Evolutionary conservation across 92 coral and sea anemone genomes (phyloP).

Genomic region (Epizoanthus fatuus): DNA sequence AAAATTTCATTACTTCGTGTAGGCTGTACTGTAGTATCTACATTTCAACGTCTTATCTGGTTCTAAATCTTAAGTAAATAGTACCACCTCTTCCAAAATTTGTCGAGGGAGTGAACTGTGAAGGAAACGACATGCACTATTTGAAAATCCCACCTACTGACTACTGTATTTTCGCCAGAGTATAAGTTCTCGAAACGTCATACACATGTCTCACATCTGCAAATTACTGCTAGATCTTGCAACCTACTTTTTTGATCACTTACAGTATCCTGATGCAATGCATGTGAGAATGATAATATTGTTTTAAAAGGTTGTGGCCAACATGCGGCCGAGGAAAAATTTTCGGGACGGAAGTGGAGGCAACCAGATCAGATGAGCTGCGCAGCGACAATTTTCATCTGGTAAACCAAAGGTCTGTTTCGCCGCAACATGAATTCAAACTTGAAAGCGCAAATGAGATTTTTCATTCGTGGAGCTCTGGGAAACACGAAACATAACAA

Average conservation of each 20-base stretch:
- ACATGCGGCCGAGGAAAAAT: too few species aligned
- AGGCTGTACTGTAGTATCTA: too few species aligned
- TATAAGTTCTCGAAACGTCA: not conserved
- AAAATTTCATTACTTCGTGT: not conserved
- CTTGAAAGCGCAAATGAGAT: not conserved
- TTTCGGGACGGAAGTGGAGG: not conserved
- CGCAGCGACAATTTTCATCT: not conserved
- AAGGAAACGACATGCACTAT: not conserved
- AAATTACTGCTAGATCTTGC: not conserved
- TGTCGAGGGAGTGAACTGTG: not conserved
- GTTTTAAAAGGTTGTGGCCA: not conserved
- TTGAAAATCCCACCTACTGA: conserved; percentile 5
- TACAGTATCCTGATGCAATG: not conserved
- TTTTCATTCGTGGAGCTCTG: not conserved
- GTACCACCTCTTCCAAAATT: not conserved
- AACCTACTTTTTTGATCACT: not conserved
- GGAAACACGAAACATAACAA: not conserved
- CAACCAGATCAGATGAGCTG: not conserved
- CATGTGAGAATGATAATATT: not conserved
- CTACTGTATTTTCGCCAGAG: not conserved
- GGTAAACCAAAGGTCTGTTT: not conserved
- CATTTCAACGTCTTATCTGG: not conserved
- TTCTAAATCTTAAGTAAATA: conserved; percentile 21
- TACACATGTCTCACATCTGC: not conserved
- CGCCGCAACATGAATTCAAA: not conserved